These are phyloP conservation scores for Acronicta aceris DNA, from an alignment of 2,888 invertebrate genomes.

Conservation along the genomic window DNA sequence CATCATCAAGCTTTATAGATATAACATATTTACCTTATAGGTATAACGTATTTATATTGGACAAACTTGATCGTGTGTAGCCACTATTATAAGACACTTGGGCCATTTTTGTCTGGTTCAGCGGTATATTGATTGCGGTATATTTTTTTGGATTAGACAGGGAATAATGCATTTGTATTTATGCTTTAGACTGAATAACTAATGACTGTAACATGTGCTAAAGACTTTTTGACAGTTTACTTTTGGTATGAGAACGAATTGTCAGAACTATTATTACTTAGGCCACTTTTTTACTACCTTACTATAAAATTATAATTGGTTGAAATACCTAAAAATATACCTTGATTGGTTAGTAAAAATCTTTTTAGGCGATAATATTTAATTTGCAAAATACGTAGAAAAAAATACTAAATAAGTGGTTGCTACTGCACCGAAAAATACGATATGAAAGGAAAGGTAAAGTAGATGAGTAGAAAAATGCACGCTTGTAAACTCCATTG, in stretches of 20 bases:
- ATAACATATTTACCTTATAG: too few species aligned
- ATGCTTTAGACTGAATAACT: conserved; percentile 75
- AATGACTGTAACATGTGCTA: conserved; percentile 81
- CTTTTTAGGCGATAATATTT: conserved; percentile 4
- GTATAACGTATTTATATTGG: not conserved
- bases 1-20: not conserved
- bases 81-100: not conserved
- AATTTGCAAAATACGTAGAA: conserved; percentile 8
- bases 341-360: not conserved
- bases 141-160: conserved; percentile 63
- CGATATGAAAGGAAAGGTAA: not conserved
- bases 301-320: conserved; percentile 14
- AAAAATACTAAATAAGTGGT: too few species aligned
- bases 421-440: too few species aligned
- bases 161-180: conserved; percentile 77
- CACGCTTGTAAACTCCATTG: conserved; percentile 21
- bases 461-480: not conserved
- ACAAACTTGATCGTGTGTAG: not conserved
- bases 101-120: conserved; percentile 28
- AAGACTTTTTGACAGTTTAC: conserved; percentile 73
- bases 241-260: conserved; percentile 44
- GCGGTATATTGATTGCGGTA: conserved; percentile 17
- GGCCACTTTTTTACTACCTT: conserved; percentile 33
- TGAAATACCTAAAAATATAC: conserved; percentile 16
- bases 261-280: conserved; percentile 34